Conservation (phyloP, 1,140 invertebrate genomes). For the Brachionus sp. region DNA sequence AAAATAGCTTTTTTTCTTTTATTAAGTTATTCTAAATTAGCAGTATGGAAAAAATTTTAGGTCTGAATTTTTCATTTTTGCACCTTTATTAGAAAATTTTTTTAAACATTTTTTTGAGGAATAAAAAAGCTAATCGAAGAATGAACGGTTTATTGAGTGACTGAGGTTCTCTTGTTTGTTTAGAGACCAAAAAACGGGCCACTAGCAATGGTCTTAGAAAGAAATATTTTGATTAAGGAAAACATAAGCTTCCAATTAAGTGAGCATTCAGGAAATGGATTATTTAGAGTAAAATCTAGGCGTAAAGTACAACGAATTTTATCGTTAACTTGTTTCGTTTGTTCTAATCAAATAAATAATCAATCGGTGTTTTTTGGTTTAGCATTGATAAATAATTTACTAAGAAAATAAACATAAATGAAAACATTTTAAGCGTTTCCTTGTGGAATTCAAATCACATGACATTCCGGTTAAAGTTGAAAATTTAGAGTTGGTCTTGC, state of each 20-base stretch:
- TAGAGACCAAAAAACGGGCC: no score
- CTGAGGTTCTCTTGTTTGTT: no score
- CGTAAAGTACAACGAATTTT: background rate
- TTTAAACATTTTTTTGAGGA: background rate
- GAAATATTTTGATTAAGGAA: background rate
- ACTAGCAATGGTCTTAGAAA: no score
- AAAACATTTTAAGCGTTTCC: conserved; percentile 11
- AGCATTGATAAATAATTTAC: background rate
- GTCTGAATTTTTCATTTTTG: no score
- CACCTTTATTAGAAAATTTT: background rate
- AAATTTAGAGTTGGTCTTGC: background rate
- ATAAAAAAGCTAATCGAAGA: no score
- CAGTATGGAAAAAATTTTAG: background rate
- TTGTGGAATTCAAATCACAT: conserved; percentile 22
- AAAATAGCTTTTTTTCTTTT: background rate
- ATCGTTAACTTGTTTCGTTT: background rate
- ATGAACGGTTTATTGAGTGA: no score
- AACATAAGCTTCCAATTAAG: background rate
- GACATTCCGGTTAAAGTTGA: background rate
- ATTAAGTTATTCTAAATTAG: background rate
- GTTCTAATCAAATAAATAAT: background rate
- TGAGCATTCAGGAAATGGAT: background rate
- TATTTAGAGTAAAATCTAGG: background rate
- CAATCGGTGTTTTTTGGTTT: background rate
- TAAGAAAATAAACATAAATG: background rate